A percentile compares a stretch with the other conserved stretches of the same genome.
Conservation (phyloP, 2,113 vertebrate species). For the Bettongia penicillata region DNA sequence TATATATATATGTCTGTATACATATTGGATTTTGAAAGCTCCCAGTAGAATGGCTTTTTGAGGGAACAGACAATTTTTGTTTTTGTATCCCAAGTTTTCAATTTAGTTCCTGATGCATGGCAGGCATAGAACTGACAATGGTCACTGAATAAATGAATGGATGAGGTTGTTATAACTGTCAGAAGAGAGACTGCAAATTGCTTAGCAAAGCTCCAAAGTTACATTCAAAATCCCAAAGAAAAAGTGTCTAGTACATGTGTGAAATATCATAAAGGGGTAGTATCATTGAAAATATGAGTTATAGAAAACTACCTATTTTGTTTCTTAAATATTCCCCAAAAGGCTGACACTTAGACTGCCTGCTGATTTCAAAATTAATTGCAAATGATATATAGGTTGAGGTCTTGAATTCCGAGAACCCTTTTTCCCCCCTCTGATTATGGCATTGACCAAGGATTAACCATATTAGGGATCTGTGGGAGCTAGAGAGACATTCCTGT, state of each 20-base stretch:
- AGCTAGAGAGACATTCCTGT: slow-evolving; percentile 42
- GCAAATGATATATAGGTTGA: slow-evolving; percentile 32
- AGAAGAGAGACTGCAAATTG: background rate
- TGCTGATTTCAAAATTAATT: slow-evolving; percentile 17
- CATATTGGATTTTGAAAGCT: background rate
- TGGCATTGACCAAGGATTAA: slow-evolving; percentile 43
- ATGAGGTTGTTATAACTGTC: background rate
- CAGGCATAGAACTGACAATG: background rate
- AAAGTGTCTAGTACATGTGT: background rate
- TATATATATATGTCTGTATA: background rate
- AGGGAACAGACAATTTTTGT: background rate
- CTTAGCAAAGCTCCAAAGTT: background rate
- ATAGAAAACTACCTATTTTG: slow-evolving; percentile 50
- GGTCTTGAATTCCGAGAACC: slow-evolving; percentile 21
- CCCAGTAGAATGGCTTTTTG: background rate
- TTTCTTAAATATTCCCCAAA: slow-evolving; percentile 10
- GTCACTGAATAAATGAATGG: background rate
- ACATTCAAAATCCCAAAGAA: background rate
- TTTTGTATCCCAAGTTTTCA: rapidly evolving
- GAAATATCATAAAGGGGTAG: background rate
- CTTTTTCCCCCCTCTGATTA: background rate
- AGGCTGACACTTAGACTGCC: background rate
- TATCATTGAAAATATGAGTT: background rate
- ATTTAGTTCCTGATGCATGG: no score
- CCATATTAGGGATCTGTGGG: slow-evolving; percentile 16